Conservation (phyloP, 2,888 invertebrate genomes). For the Incurvaria masculella region DNA sequence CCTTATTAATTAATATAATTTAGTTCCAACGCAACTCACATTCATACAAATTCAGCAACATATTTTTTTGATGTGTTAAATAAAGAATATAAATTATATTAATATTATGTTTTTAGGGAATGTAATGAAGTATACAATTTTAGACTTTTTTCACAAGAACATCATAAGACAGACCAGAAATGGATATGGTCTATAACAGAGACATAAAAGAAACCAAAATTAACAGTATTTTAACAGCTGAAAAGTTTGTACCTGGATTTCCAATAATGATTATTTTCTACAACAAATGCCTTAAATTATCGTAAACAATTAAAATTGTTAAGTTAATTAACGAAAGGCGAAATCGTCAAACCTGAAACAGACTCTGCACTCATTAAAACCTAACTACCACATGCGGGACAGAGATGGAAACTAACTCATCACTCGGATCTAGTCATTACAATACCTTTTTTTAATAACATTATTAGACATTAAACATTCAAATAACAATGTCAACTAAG, state of each 20-base stretch:
- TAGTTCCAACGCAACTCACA: neutral
- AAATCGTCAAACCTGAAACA: neutral
- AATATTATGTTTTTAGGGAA: neutral
- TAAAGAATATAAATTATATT: neutral
- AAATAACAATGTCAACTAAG: no score
- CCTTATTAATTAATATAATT: slow-evolving; percentile 1
- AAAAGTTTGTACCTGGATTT: neutral
- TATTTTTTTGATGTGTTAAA: neutral
- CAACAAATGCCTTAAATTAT: neutral
- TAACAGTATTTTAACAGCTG: no score
- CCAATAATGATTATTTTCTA: neutral
- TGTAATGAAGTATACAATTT: neutral
- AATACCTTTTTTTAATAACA: no score
- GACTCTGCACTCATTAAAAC: neutral
- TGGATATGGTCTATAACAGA: no score
- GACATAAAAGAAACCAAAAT: no score
- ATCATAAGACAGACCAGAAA: no score
- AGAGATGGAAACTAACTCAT: no score
- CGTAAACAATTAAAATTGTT: neutral
- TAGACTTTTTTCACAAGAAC: no score
- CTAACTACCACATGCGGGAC: neutral
- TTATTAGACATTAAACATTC: no score
- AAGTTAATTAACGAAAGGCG: neutral
- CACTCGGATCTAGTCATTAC: no score
- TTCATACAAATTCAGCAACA: neutral